Percentiles rank a stretch among this genome's conserved stretches.
These are phyloP conservation scores for Eurystomus glaucurus DNA, from an alignment of 2,797 vertebrate genomes.

Conservation along the genomic window DNA sequence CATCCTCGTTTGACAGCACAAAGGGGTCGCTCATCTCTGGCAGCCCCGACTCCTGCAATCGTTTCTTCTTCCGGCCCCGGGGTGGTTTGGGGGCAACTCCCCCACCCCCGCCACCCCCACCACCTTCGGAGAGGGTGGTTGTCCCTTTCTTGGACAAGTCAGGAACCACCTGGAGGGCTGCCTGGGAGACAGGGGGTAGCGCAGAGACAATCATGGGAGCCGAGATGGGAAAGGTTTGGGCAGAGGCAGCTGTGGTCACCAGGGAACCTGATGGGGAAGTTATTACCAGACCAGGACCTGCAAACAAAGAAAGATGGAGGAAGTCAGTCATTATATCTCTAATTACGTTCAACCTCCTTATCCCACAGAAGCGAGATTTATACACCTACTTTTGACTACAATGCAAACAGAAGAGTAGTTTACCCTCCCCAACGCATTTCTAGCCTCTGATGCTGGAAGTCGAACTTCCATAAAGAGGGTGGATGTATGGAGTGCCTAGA, in stretches of 20 bases:
- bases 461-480: not conserved
- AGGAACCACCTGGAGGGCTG: constrained; percentile 86
- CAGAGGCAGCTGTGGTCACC: constrained; percentile 90
- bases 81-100: constrained; percentile 83
- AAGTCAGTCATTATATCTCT: constrained; percentile 7
- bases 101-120: constrained; percentile 74
- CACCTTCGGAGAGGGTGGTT: constrained; percentile 77
- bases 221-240: constrained; percentile 93
- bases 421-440: not conserved
- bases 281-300: constrained; percentile 95
- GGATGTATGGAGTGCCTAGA: not conserved
- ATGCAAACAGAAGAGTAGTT: not conserved
- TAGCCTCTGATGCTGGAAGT: not conserved
- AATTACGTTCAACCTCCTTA: not conserved
- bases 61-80: constrained; percentile 94
- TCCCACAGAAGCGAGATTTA: constrained; percentile 1
- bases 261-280: constrained; percentile 95
- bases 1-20: constrained; percentile 92
- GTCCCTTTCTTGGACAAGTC: constrained; percentile 86
- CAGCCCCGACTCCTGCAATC: constrained; percentile 87
- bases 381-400: constrained; percentile 38
- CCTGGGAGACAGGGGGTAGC: constrained; percentile 89
- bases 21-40: constrained; percentile 90
- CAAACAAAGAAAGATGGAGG: constrained; percentile 59
- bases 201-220: constrained; percentile 96